Conservation (phyloP, 2,113 vertebrate species). For the Apteryx mantelli region DNA sequence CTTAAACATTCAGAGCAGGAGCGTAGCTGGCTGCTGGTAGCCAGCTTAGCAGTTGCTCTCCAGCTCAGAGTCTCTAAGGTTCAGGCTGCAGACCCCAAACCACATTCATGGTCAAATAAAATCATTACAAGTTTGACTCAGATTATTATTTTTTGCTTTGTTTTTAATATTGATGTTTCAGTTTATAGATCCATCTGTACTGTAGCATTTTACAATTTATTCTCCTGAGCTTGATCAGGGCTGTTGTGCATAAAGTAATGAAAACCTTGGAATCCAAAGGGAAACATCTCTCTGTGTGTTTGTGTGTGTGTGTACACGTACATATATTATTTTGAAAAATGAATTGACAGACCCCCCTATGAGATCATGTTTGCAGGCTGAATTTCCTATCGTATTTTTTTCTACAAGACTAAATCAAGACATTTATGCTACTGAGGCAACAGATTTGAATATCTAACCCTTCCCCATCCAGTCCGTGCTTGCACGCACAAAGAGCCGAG, state of each 20-base stretch:
- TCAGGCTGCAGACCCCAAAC: neutral
- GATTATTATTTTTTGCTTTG: neutral
- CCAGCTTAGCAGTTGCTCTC: neutral
- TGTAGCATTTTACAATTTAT: neutral
- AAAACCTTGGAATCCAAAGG: conserved; percentile 11
- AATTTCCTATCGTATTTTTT: conserved; percentile 3
- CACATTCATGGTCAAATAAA: neutral
- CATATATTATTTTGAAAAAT: conserved; percentile 20
- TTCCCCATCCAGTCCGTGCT: neutral
- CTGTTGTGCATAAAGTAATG: neutral
- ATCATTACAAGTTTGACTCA: neutral
- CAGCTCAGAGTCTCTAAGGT: neutral
- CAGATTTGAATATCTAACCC: neutral
- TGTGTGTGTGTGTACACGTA: neutral
- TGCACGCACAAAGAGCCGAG: conserved; percentile 18
- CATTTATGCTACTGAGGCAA: neutral
- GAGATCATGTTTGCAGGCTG: neutral
- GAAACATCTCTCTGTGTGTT: neutral
- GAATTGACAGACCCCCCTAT: conserved; percentile 16
- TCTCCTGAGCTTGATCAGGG: neutral
- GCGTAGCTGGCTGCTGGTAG: conserved; percentile 39
- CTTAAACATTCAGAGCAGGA: conserved; percentile 67
- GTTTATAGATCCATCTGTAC: neutral
- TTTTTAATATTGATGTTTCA: neutral
- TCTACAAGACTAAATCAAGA: conserved; percentile 18